Base-by-base conservation (phyloP, 2,797 vertebrate species). In the Acrossocheilus wenchowensis region DNA sequence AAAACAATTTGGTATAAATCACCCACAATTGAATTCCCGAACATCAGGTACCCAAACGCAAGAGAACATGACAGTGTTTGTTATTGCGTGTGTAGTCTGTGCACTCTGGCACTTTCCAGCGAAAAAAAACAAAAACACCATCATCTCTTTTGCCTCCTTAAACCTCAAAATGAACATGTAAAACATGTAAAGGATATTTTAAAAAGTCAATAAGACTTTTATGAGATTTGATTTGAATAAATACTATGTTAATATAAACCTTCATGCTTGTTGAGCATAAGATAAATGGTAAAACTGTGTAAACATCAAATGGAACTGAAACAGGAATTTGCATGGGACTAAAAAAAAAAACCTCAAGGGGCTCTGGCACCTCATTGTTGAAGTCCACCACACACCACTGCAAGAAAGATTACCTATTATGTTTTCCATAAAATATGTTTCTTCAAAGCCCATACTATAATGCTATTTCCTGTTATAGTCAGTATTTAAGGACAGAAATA, bases 401-500 rank as follows among this genome's bases (percentile, higher is more conserved):
- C 54, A 57, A 23, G 19, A 9, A 57, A 57, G 8, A 57, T 50
- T 0, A 43, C n/a, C 39, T n/a, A 23, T 14, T 45, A n/a, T 72
- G 41, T n/a, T 45, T 72, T 72, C 12, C 39, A 43, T 72, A 72
- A 72, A 72, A 72, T 45, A 43, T 72, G 69, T 41, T 43, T n/a
- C 69, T 72, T 79, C 39, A 64, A 23, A 62, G 8, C 54, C 52
- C 36, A 26, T 36, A 41, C 4, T 19, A 17, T 77, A 54, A 54
- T 64, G 17, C 12, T 17, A 78, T 78, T 41, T 78, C 48, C 50
- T 75, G 48, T 75, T 52, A 52, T 12, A 52, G 26, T 52, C 73
- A 5, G 21, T 54, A 21, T 78, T n/a, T 54, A 14, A 78, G 39
- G 30, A 78, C 52, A 57, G 23, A 1, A 78, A 57, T 43, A 64